Conservation (phyloP, 1,140 invertebrate species). For the Laodelphax striatellus region DNA sequence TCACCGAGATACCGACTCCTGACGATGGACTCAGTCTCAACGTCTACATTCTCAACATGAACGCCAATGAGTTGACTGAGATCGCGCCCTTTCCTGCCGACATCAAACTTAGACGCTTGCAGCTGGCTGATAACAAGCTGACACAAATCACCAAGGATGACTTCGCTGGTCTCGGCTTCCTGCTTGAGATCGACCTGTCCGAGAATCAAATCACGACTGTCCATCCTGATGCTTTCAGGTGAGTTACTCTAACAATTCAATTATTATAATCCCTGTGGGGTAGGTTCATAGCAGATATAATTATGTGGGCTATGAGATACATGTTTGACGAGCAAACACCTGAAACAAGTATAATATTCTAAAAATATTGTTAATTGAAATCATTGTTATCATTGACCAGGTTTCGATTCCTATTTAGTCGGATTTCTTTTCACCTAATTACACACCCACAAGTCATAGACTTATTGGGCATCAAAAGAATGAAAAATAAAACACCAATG, state of each 20-base stretch:
- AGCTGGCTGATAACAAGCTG: conserved; percentile 53
- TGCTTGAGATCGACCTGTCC: conserved; percentile 57
- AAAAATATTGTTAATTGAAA: too few relatives aligned
- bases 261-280: too few relatives aligned
- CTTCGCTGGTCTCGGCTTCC: conserved; percentile 48
- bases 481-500: too few relatives aligned
- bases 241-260: conserved; percentile 28
- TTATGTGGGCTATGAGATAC: too few relatives aligned
- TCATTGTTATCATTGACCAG: too few relatives aligned
- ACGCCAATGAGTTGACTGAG: conserved; percentile 49
- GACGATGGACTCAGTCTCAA: conserved; percentile 46
- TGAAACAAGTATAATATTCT: too few relatives aligned
- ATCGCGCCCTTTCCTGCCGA: conserved; percentile 46
- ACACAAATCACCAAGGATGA: conserved; percentile 44
- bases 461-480: too few relatives aligned
- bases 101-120: conserved; percentile 54
- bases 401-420: too few relatives aligned
- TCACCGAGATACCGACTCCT: conserved; percentile 52
- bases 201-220: conserved; percentile 47
- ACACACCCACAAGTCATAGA: too few relatives aligned
- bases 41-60: conserved; percentile 57
- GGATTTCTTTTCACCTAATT: too few relatives aligned
- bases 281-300: too few relatives aligned
- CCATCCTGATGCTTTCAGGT: conserved; percentile 55
- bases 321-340: too few relatives aligned